These are phyloP conservation scores for Musca domestica DNA, from an alignment of 1,140 invertebrate species.

Conservation along the genomic window DNA sequence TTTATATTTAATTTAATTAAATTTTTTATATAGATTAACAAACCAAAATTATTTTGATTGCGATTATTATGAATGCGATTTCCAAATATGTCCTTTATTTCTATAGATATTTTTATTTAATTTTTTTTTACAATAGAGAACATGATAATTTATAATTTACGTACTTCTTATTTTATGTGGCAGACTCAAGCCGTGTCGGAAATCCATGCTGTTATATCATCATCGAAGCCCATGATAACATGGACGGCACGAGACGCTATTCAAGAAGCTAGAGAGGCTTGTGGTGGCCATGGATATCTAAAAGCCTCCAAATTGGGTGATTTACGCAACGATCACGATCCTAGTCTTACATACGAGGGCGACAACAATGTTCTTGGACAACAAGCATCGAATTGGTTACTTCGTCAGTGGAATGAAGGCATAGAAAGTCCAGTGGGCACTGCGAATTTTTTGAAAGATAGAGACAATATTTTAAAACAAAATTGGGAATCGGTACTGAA, in stretches of 20 bases:
- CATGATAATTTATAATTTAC: too few species aligned
- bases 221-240: slow-evolving; percentile 79
- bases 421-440: slow-evolving; percentile 64
- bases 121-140: too few species aligned
- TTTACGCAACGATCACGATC: slow-evolving; percentile 84
- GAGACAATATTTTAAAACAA: slow-evolving; percentile 55
- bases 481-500: slow-evolving; percentile 55
- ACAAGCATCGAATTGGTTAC: slow-evolving; percentile 88
- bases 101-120: too few species aligned
- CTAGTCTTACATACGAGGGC: slow-evolving; percentile 92
- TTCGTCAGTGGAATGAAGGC: slow-evolving; percentile 60
- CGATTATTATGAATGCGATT: too few species aligned
- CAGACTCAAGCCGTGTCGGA: slow-evolving; percentile 74
- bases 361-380: slow-evolving; percentile 95
- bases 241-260: slow-evolving; percentile 83
- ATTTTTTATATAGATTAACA: too few species aligned
- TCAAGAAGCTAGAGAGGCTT: slow-evolving; percentile 85
- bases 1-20: too few species aligned
- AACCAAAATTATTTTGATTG: too few species aligned
- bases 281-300: slow-evolving; percentile 71
- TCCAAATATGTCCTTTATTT: too few species aligned
- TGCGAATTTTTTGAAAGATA: slow-evolving; percentile 62
- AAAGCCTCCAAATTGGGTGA: slow-evolving; percentile 77
- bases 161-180: neutral
- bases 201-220: slow-evolving; percentile 88